phyloP scores from a whole-genome alignment of 1,140 invertebrate species.

The Lordiphosa mommai region DNA sequence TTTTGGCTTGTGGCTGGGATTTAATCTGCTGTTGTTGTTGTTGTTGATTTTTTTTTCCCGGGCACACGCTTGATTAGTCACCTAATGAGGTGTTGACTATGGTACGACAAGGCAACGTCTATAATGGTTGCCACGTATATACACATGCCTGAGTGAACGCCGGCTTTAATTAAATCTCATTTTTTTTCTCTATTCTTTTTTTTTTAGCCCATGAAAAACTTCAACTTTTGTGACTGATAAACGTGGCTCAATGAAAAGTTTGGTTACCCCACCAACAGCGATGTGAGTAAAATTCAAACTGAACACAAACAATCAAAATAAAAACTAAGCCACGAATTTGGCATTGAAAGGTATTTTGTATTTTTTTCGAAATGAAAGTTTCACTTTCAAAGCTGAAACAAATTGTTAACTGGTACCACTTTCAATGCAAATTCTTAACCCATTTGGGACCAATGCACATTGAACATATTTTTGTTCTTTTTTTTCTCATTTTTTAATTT shows the following conservation, averaged over 20 bases:
- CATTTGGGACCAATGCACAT: not conserved
- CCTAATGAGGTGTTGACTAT: slow-evolving; percentile 79
- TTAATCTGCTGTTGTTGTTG: slow-evolving; percentile 9
- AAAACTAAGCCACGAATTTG: slow-evolving; percentile 27
- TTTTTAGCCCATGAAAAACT: slow-evolving; percentile 20
- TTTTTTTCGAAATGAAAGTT: not conserved
- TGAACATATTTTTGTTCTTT: no score
- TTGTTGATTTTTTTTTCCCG: slow-evolving; percentile 11
- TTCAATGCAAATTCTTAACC: slow-evolving; percentile 31
- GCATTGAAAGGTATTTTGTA: slow-evolving; percentile 15
- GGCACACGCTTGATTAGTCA: slow-evolving; percentile 73
- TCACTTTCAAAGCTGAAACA: slow-evolving; percentile 18
- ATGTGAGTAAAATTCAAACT: slow-evolving; percentile 42
- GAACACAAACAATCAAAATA: not conserved
- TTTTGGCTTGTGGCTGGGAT: slow-evolving; percentile 26
- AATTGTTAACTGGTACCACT: slow-evolving; percentile 12
- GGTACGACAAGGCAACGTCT: slow-evolving; percentile 30
- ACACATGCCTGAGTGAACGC: not conserved
- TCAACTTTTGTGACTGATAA: slow-evolving; percentile 12
- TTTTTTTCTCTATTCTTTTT: not conserved
- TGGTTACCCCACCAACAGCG: slow-evolving; percentile 43
- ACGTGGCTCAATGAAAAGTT: slow-evolving; percentile 61
- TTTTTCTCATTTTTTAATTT: no score
- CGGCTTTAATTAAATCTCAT: not conserved
- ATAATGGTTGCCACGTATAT: slow-evolving; percentile 51